Percentiles rank a stretch among this genome's conserved stretches.
phyloP scores from a whole-genome alignment of 2,113 vertebrate species.

The Varanus salvator region DNA sequence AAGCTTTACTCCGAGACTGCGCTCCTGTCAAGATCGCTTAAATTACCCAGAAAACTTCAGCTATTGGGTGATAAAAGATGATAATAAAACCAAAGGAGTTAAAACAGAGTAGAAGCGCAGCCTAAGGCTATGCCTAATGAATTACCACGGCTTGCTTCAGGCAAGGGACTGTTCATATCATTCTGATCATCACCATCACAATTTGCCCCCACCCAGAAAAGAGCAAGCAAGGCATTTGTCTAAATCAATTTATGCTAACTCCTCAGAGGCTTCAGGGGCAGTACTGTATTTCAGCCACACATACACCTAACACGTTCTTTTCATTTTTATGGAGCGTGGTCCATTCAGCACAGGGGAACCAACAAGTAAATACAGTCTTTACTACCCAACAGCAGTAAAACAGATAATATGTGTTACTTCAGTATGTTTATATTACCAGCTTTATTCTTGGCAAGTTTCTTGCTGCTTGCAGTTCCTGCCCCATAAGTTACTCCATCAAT shows the following conservation, averaged over 20 bases:
- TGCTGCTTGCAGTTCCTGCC: conserved; percentile 99
- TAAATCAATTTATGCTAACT: background rate
- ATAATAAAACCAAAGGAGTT: too few relatives aligned
- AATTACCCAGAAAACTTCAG: background rate
- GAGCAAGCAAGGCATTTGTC: background rate
- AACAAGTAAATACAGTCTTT: background rate
- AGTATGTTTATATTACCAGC: conserved; percentile 84
- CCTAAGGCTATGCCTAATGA: background rate
- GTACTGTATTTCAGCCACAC: background rate
- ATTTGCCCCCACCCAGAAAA: too few relatives aligned
- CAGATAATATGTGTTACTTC: background rate
- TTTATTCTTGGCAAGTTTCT: conserved; percentile 99
- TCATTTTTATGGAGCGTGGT: background rate
- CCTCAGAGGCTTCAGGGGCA: background rate
- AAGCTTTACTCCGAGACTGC: background rate
- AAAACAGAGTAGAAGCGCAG: background rate
- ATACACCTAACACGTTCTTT: too few relatives aligned
- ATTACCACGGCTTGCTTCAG: background rate
- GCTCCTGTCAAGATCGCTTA: background rate
- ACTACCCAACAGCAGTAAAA: background rate
- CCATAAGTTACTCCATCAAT: conserved; percentile 99
- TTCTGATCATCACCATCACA: too few relatives aligned
- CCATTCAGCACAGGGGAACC: background rate
- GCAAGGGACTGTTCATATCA: background rate
- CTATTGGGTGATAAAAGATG: too few relatives aligned